phyloP scores from a whole-genome alignment of 1,140 invertebrate genomes.

The Tenebrio molitor region DNA sequence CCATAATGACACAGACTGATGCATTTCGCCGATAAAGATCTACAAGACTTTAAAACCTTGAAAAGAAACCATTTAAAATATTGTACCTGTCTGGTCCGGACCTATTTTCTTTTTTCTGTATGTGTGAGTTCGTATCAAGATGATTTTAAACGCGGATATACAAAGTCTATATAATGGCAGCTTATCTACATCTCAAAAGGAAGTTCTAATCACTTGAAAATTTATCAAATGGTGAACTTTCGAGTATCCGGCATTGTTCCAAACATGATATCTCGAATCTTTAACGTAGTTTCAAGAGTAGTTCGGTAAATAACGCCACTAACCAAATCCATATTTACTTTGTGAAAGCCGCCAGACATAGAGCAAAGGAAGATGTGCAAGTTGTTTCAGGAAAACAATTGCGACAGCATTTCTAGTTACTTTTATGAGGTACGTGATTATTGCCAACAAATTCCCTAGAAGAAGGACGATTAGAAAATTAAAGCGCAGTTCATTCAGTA shows the following conservation, averaged over 20 bases:
- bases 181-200: constrained; percentile 55
- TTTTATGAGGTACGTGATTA: too few species aligned
- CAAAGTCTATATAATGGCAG: constrained; percentile 44
- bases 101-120: constrained; percentile 29
- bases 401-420: too few species aligned
- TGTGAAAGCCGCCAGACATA: neutral
- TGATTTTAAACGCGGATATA: constrained; percentile 48
- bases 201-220: constrained; percentile 54
- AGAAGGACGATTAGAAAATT: too few species aligned
- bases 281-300: constrained; percentile 45
- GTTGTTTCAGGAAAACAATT: neutral
- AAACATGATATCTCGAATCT: constrained; percentile 48
- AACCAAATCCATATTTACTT: constrained; percentile 24
- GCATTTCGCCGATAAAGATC: constrained; percentile 54
- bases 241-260: constrained; percentile 51
- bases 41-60: constrained; percentile 46
- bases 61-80: constrained; percentile 46
- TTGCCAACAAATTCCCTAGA: too few species aligned
- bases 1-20: constrained; percentile 60
- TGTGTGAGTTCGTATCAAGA: constrained; percentile 42
- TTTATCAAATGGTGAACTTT: constrained; percentile 51
- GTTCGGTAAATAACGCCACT: constrained; percentile 37
- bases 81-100: constrained; percentile 40
- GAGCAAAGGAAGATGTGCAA: neutral
- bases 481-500: too few species aligned